phyloP scores from a whole-genome alignment of 2,797 vertebrate genomes.

The Crocidura indochinensis region DNA sequence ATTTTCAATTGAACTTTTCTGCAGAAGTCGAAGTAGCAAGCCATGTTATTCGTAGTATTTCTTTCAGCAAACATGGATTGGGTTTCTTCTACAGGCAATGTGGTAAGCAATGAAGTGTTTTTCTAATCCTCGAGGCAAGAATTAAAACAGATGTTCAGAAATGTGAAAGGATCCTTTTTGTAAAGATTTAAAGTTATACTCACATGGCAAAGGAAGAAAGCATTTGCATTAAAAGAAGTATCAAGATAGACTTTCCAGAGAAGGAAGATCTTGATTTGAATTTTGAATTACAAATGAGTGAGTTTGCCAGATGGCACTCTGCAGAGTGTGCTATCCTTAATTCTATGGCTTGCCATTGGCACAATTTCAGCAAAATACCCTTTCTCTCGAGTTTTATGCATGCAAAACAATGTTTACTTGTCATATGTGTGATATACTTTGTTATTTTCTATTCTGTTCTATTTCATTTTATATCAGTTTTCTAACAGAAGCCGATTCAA shows the following conservation, averaged over 20 bases:
- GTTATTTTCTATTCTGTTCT: background rate
- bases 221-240: background rate
- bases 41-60: background rate
- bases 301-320: background rate
- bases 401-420: constrained; percentile 31
- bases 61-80: background rate
- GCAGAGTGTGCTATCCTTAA: background rate
- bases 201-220: background rate
- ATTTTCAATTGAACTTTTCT: constrained; percentile 21
- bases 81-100: background rate
- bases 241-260: background rate
- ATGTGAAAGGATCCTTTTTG: background rate
- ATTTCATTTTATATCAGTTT: constrained; percentile 36
- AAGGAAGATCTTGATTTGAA: background rate
- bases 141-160: background rate
- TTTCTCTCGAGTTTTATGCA: background rate
- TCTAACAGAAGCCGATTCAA: constrained; percentile 20
- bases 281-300: background rate
- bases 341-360: background rate
- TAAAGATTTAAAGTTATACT: background rate
- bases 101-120: background rate
- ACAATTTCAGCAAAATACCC: background rate
- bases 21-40: background rate
- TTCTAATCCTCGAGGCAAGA: background rate
- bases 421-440: background rate